Evolutionary conservation across 2,888 invertebrate genomes (phyloP).

Genomic region (Drosophila atroscutellata): DNA sequence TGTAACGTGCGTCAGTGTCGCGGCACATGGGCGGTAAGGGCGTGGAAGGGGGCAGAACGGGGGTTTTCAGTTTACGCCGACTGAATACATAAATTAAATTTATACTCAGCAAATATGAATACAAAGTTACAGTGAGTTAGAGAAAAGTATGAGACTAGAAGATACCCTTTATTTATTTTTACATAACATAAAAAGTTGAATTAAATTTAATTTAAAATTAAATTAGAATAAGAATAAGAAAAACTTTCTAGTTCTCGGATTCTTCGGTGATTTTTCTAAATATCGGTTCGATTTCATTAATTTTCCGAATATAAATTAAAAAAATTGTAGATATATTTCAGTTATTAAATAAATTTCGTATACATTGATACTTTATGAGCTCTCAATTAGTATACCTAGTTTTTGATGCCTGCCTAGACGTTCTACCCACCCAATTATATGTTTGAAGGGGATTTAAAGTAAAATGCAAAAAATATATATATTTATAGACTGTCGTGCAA

Average conservation of each 20-base stretch:
- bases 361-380: neutral
- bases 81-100: conserved; percentile 33
- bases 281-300: accelerated
- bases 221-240: neutral
- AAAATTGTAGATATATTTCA: neutral
- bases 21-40: conserved; percentile 9
- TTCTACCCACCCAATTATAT: neutral
- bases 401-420: neutral
- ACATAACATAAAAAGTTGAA: too few species aligned
- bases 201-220: too few species aligned
- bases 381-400: neutral
- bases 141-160: neutral
- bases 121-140: neutral
- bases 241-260: neutral
- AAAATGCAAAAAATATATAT: conserved; percentile 5
- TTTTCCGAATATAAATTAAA: neutral
- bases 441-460: neutral
- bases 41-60: neutral
- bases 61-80: conserved; percentile 7
- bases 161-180: neutral
- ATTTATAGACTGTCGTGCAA: conserved; percentile 1
- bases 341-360: neutral
- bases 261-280: neutral
- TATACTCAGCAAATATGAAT: conserved; percentile 8
- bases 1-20: conserved; percentile 67